Conservation (phyloP, 2,888 invertebrate species). For the Deilephila elpenor region DNA sequence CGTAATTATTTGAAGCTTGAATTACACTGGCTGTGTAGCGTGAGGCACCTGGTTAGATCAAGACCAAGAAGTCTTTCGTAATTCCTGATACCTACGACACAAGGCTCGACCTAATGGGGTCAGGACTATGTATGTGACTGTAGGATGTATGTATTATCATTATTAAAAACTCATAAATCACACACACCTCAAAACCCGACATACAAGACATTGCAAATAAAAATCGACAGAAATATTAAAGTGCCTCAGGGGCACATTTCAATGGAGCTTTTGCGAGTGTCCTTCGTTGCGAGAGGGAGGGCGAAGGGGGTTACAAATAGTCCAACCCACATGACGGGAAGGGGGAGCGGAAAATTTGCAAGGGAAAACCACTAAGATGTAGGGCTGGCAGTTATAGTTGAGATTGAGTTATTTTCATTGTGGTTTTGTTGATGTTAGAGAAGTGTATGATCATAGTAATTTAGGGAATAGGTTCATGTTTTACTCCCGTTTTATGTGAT, state of each 20-base stretch:
- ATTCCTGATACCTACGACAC: too few relatives aligned
- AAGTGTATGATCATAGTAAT: background rate
- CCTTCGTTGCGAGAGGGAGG: conserved; percentile 43
- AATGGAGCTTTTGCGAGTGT: conserved; percentile 43
- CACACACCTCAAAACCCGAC: background rate
- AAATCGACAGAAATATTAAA: background rate
- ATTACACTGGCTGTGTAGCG: too few relatives aligned
- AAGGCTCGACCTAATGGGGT: too few relatives aligned
- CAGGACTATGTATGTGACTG: too few relatives aligned
- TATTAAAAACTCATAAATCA: too few relatives aligned
- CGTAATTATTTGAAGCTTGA: too few relatives aligned
- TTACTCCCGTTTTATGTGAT: background rate
- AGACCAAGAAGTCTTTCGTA: too few relatives aligned
- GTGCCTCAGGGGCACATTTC: conserved; percentile 38
- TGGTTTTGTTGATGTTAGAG: background rate
- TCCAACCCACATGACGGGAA: conserved; percentile 48
- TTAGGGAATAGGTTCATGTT: background rate
- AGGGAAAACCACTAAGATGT: conserved; percentile 41
- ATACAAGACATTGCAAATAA: background rate
- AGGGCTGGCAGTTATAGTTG: conserved; percentile 37
- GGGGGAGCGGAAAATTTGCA: conserved; percentile 57
- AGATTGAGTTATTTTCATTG: background rate
- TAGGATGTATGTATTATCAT: too few relatives aligned
- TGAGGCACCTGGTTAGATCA: too few relatives aligned
- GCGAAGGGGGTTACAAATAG: conserved; percentile 42